Base-by-base conservation (phyloP, 2,888 invertebrate genomes). In the Nowickia ferox region DNA sequence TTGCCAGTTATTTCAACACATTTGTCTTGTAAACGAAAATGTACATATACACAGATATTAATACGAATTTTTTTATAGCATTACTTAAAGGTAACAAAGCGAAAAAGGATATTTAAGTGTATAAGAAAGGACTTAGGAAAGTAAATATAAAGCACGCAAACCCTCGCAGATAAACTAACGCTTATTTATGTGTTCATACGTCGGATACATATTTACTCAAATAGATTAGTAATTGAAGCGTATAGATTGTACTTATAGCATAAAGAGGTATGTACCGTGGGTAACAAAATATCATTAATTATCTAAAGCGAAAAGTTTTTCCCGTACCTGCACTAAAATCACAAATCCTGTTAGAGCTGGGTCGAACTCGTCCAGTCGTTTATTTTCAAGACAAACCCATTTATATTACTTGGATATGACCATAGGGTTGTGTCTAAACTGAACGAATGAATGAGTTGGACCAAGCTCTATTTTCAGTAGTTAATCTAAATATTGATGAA, bases 21-120 rank as follows among this genome's bases (percentile, higher is more conserved):
- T 88, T 87, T 87, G 75, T 88, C 86, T 87, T 87, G 75, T 72
- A 81, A 76, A 79, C 78, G 79, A 79, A 83, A 75, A 55, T 38
- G 19, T 72, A 61, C 17, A 46, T 11, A 48, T 55, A n/a, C 17
- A 55, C 8, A 15, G 59, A 42, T 68, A 44, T 10, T 15, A 42
- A 10, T 1, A 42, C 9, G 40, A 48, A n/a, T 15, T 46, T 53
- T 86, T 88, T 84, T 83, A 88, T 87, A 46, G 85, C 72, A 53
- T 76, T 74, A 51, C 78, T 84, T 78, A 74, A 84, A 87, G 87
- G 88, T 87, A 84, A 71, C 76, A 71, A 72, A 84, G 69, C 22
- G 75, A 84, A 68, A 84, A 71, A 51, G 51, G 38, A 51, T 63
- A n/a, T 30, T 15, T 6, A 13, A 57, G 40, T 11, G 22, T 13